Base-by-base conservation (phyloP, 1,140 invertebrate species). In the Nilaparvata lugens region DNA sequence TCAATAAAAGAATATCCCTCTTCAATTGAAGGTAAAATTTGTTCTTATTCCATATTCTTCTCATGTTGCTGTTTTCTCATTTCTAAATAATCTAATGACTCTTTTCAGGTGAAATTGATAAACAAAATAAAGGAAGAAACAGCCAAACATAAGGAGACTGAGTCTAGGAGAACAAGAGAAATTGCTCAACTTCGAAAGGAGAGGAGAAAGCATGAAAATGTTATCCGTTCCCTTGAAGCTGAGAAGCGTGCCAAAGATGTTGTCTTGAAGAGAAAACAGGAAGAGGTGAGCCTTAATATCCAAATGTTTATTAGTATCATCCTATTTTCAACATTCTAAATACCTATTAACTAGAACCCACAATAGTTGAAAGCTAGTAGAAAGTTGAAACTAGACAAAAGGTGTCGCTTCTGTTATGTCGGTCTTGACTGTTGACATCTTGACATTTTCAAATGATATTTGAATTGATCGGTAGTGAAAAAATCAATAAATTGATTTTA, bases 111-210 rank as follows among this genome's bases (percentile, higher is more conserved):
- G 0, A 88, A 89, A 72, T 75, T 99, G 38, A 86, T 98, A 69
- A 92, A 94, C 67, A 91, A 93, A 75, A 95, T 98, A 82, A 87
- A 92, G 62, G 91, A 95, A 63, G 95, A 98, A 71, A 82, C 85
- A 0, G 86, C 84, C 63, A 83, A 86, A 55, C 91, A 92, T 65
- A 91, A 93, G 66, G 85, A 88, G 66, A 81, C 85, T 24, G 86
- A 89, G 68, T 71, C 80, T 2, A 75, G 78, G 35, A 77, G 87
- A 61, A 79, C 84, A 62, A 78, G 87, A 68, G 86, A 97, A 79
- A 89, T 98, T 48, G 88, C 91, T 0, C 90, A 95, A 70, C 74
- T 98, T 31, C 83, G 86, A 13, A 96, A 96, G 70, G 90, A 94
- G 70, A 86, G 89, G 53, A 75, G 93, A 14, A 85, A 85, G 61